Evolutionary conservation across 2,888 invertebrate species (phyloP).

Genomic region (Plebejus argus): DNA sequence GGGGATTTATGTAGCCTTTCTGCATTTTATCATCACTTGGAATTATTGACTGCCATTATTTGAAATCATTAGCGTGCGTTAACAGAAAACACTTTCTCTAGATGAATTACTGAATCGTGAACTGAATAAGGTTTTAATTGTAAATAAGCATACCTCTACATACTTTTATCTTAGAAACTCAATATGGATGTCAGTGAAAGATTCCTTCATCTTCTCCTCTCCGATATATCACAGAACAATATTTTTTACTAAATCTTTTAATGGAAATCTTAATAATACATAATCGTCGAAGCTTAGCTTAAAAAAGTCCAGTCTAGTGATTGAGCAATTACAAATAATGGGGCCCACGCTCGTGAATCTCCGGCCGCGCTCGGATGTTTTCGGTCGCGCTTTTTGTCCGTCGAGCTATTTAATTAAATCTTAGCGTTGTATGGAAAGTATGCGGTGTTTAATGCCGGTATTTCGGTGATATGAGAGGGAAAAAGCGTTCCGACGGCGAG

Average conservation of each 20-base stretch:
- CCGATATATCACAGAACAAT: background rate
- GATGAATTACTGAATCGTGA: slow-evolving; percentile 18
- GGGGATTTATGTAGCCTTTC: background rate
- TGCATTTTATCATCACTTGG: slow-evolving; percentile 10
- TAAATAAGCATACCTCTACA: background rate
- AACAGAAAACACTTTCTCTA: slow-evolving; percentile 13
- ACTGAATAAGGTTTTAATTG: background rate
- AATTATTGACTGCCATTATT: slow-evolving; percentile 22
- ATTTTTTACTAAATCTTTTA: background rate
- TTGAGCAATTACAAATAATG: slow-evolving; percentile 47
- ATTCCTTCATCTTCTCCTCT: background rate
- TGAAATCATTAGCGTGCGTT: slow-evolving; percentile 20
- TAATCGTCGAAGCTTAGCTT: slow-evolving; percentile 19
- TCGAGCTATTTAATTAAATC: slow-evolving; percentile 70
- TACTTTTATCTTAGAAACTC: background rate
- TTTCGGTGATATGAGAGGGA: slow-evolving; percentile 36
- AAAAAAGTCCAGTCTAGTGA: slow-evolving; percentile 37
- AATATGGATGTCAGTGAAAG: background rate
- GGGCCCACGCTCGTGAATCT: slow-evolving; percentile 42
- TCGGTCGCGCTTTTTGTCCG: slow-evolving; percentile 58
- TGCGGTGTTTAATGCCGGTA: slow-evolving; percentile 48
- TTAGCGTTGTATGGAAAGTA: slow-evolving; percentile 72
- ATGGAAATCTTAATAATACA: slow-evolving; percentile 22
- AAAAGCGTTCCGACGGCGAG: slow-evolving; percentile 28
- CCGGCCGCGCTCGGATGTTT: slow-evolving; percentile 57